These are phyloP conservation scores for Labeo catla DNA, from an alignment of 2,113 vertebrate species.

Conservation along the genomic window DNA sequence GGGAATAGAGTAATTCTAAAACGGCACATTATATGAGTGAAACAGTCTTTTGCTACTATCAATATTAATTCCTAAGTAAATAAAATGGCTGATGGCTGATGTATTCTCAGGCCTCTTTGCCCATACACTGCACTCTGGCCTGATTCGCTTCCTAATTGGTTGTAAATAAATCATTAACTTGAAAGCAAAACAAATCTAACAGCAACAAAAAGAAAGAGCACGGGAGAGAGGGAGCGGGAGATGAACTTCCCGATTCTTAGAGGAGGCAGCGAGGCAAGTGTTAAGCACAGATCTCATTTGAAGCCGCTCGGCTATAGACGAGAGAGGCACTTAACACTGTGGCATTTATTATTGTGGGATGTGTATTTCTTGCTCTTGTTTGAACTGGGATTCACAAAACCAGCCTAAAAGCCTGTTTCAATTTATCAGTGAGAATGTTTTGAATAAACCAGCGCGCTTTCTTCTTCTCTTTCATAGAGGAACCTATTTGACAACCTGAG, in stretches of 20 bases:
- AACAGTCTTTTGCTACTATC: neutral
- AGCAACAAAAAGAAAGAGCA: constrained; percentile 73
- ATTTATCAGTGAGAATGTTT: constrained; percentile 80
- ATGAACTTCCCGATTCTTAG: constrained; percentile 57
- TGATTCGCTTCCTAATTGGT: constrained; percentile 79
- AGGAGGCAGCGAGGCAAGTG: constrained; percentile 73
- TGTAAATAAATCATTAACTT: constrained; percentile 83
- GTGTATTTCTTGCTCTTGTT: constrained; percentile 79
- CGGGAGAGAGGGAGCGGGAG: constrained; percentile 2
- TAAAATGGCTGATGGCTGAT: constrained; percentile 16
- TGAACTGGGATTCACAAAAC: constrained; percentile 80
- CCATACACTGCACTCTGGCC: constrained; percentile 75
- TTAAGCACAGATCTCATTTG: constrained; percentile 80
- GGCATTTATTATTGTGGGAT: constrained; percentile 75
- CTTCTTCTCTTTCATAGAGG: constrained; percentile 79
- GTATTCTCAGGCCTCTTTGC: constrained; percentile 70
- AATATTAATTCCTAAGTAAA: neutral
- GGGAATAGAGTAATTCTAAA: neutral
- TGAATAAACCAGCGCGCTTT: constrained; percentile 80
- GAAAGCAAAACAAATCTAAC: constrained; percentile 79
- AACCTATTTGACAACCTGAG: constrained; percentile 70
- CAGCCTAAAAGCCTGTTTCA: constrained; percentile 79
- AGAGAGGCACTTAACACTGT: constrained; percentile 78
- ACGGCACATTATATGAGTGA: neutral
- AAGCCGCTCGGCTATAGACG: constrained; percentile 73